These are phyloP conservation scores for Abrostola tripartita DNA, from an alignment of 2,888 invertebrate genomes.

Conservation along the genomic window DNA sequence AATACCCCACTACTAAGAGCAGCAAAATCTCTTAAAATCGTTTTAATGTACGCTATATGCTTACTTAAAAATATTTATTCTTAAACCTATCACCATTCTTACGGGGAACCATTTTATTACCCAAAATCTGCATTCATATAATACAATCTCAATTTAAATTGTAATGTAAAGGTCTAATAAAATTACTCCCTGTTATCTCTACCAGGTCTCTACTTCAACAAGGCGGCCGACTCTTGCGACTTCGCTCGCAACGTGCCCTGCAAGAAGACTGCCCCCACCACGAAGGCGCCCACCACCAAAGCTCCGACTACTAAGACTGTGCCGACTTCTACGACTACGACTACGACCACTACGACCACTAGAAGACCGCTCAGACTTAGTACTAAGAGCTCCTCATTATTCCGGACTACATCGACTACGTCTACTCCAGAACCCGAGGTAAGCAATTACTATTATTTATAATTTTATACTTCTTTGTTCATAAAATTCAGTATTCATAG, in stretches of 20 bases:
- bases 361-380: constrained; percentile 79
- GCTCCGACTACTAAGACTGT: constrained; percentile 75
- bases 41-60: no score
- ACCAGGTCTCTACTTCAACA: constrained; percentile 95
- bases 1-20: no score
- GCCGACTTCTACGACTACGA: constrained; percentile 73
- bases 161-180: no score
- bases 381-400: constrained; percentile 78
- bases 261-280: constrained; percentile 89
- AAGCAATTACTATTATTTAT: constrained; percentile 11
- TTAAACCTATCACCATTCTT: no score
- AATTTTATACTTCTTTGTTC: no score
- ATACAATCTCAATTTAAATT: no score
- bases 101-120: no score
- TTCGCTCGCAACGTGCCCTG: constrained; percentile 96
- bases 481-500: no score
- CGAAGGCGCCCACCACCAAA: constrained; percentile 81
- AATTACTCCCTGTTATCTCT: no score
- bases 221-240: constrained; percentile 97
- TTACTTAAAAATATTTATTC: no score
- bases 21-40: no score
- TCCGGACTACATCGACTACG: constrained; percentile 79
- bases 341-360: constrained; percentile 79
- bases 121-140: no score
- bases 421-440: constrained; percentile 80